Conservation (phyloP, 1,140 invertebrate genomes). For the Zaprionus nigranus region DNA sequence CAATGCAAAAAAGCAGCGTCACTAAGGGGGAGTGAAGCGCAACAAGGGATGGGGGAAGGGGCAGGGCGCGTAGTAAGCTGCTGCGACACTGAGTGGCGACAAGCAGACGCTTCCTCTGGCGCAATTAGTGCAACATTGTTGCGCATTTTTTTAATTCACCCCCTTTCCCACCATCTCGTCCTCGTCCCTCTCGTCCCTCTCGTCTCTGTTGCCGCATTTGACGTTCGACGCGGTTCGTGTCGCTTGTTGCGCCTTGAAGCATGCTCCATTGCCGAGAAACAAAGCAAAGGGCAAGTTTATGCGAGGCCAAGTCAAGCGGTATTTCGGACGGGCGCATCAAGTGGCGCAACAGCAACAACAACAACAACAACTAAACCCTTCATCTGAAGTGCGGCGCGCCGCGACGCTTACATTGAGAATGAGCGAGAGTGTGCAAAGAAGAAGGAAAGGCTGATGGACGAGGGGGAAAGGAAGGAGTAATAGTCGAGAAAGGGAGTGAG, state of each 20-base stretch:
- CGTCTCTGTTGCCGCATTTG: conserved; percentile 10
- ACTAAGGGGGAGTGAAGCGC: no score
- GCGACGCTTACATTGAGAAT: not conserved
- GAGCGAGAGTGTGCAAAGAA: not conserved
- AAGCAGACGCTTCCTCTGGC: conserved; percentile 60
- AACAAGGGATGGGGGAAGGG: not conserved
- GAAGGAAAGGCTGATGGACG: no score
- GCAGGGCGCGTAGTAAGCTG: not conserved
- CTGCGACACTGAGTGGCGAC: conserved; percentile 46
- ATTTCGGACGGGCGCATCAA: conserved; percentile 47
- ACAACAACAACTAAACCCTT: conserved; percentile 15
- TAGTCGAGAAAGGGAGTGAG: not conserved
- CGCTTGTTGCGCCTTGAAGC: conserved; percentile 51
- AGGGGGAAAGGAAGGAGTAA: not conserved
- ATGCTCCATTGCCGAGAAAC: conserved; percentile 47
- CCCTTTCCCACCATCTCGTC: conserved; percentile 12
- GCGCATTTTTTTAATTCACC: conserved; percentile 20
- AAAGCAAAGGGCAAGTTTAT: conserved; percentile 72
- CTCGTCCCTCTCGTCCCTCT: not conserved
- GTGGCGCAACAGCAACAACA: conserved; percentile 28
- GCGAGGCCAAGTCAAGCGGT: conserved; percentile 54
- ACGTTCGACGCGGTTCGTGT: conserved; percentile 37
- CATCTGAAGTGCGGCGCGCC: conserved; percentile 35
- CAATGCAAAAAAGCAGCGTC: conserved; percentile 45
- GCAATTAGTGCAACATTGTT: conserved; percentile 82